These are phyloP conservation scores for Dendropsophus ebraccatus DNA, from an alignment of 2,113 vertebrate genomes.

Conservation along the genomic window DNA sequence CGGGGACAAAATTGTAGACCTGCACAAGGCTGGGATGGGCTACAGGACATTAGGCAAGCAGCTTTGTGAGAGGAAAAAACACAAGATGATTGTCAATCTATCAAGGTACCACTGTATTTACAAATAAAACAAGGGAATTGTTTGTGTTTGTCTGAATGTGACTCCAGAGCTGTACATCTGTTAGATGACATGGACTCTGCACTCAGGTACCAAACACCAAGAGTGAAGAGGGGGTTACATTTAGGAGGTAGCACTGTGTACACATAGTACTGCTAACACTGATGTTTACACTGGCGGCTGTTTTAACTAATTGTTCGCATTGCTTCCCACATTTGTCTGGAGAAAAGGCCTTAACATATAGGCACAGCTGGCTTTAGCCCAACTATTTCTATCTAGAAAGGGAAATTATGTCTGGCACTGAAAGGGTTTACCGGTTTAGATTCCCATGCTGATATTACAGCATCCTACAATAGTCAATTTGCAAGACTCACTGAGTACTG, in stretches of 20 bases:
- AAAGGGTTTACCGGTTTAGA: conserved; percentile 12
- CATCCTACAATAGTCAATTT: conserved; percentile 45
- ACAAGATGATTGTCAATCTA: too few species aligned
- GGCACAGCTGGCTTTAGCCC: not conserved
- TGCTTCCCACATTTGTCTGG: not conserved
- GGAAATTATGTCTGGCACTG: not conserved
- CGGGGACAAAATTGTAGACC: too few species aligned
- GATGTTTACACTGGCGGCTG: not conserved
- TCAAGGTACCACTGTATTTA: too few species aligned
- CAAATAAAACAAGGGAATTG: too few species aligned
- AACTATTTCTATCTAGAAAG: not conserved
- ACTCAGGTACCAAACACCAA: not conserved
- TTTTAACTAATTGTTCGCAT: not conserved
- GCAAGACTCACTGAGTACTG: not conserved
- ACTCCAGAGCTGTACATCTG: not conserved
- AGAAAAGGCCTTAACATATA: not conserved
- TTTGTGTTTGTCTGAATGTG: too few species aligned
- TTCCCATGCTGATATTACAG: not conserved
- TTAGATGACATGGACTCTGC: not conserved
- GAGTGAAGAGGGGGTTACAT: too few species aligned
- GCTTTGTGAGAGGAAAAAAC: too few species aligned
- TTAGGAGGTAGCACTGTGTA: too few species aligned
- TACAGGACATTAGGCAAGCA: too few species aligned
- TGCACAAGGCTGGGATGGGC: too few species aligned
- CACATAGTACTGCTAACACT: too few species aligned